A percentile compares a stretch with the other conserved stretches of the same genome.
These are phyloP conservation scores for Desoria tigrina DNA, from an alignment of 2,888 invertebrate species.

Conservation along the genomic window DNA sequence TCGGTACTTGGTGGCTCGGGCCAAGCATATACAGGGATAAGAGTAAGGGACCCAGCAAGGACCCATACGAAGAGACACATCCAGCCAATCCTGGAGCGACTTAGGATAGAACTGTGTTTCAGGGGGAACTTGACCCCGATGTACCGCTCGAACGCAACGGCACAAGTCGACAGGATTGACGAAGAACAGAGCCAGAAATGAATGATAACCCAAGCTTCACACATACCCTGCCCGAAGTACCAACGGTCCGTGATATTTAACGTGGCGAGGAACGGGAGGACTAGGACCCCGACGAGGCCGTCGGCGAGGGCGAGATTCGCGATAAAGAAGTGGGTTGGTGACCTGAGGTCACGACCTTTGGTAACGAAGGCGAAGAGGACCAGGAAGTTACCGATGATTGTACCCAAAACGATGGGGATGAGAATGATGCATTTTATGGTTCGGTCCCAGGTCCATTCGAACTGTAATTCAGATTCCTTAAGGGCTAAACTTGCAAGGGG, in stretches of 20 bases:
- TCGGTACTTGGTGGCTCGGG: slow-evolving; percentile 28
- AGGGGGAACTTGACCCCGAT: slow-evolving; percentile 43
- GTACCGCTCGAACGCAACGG: slow-evolving; percentile 45
- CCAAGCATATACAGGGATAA: slow-evolving; percentile 21
- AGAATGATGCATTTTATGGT: slow-evolving; percentile 25
- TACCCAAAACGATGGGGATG: slow-evolving; percentile 30
- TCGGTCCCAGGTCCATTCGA: slow-evolving; percentile 34
- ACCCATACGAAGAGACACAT: slow-evolving; percentile 36
- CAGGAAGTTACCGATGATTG: slow-evolving; percentile 40
- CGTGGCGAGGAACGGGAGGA: slow-evolving; percentile 41
- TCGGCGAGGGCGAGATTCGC: slow-evolving; percentile 45
- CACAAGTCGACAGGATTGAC: slow-evolving; percentile 42
- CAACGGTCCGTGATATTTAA: slow-evolving; percentile 36
- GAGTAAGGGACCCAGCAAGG: slow-evolving; percentile 19
- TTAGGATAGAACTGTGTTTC: slow-evolving; percentile 31
- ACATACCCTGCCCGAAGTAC: slow-evolving; percentile 42
- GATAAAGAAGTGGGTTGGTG: slow-evolving; percentile 41
- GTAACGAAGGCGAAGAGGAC: slow-evolving; percentile 33
- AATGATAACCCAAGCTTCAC: slow-evolving; percentile 36
- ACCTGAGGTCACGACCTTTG: slow-evolving; percentile 15
- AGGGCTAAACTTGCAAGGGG: too few species aligned
- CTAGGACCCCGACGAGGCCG: slow-evolving; percentile 43
- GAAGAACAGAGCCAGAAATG: slow-evolving; percentile 47
- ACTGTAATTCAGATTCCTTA: too few species aligned
- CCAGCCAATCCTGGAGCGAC: slow-evolving; percentile 19